Percentiles rank a stretch among this genome's conserved stretches.
phyloP scores from a whole-genome alignment of 1,140 invertebrate species.

The Berghia stephanieae region DNA sequence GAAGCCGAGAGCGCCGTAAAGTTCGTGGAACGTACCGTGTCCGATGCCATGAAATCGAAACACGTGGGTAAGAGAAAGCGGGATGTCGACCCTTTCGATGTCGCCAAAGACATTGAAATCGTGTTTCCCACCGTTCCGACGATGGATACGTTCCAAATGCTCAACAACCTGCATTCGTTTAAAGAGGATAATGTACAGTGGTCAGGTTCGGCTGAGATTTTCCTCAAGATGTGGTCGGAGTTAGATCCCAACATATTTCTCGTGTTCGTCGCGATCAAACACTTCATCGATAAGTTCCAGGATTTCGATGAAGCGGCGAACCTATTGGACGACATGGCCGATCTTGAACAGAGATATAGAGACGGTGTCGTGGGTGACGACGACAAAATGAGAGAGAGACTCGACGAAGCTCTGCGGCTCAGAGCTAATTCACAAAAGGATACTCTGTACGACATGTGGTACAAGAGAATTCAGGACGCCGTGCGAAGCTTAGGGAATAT shows the following conservation, averaged over 20 bases:
- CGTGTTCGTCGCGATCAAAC: background rate
- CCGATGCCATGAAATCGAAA: background rate
- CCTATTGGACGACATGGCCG: constrained; percentile 17
- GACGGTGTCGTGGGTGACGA: background rate
- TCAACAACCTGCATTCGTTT: background rate
- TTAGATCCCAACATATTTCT: constrained; percentile 1
- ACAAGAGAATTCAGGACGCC: background rate
- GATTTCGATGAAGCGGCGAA: background rate
- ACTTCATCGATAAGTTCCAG: background rate
- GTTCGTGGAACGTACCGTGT: constrained; percentile 3
- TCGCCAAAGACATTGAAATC: background rate
- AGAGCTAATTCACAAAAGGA: background rate
- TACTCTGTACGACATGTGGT: constrained; percentile 10
- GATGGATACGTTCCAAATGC: constrained; percentile 22
- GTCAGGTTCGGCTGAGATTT: background rate
- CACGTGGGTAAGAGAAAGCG: background rate
- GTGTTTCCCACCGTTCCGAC: constrained; percentile 16
- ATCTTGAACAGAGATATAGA: too few species aligned
- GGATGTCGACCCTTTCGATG: background rate
- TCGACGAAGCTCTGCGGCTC: background rate
- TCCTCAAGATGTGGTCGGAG: constrained; percentile 6
- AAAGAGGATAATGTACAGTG: constrained; percentile 9
- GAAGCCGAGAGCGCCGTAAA: constrained; percentile 2
- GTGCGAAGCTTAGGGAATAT: background rate
- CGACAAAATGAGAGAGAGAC: background rate